Percentiles rank a stretch among this genome's conserved stretches.
phyloP scores from a whole-genome alignment of 1,140 invertebrate genomes.

The Brachionus calyciflorus region DNA sequence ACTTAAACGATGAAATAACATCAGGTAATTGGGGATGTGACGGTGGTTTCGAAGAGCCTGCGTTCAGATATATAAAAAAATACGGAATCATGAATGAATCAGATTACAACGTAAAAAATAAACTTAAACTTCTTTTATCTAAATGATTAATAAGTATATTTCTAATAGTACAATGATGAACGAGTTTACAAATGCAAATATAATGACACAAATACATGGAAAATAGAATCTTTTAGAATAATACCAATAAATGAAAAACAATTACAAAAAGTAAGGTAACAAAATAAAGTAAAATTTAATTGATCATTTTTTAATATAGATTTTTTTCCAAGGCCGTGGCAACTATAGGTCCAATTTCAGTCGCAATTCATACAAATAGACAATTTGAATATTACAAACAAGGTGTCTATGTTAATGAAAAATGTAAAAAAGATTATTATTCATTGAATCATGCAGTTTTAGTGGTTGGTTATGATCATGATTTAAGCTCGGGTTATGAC shows the following conservation, averaged over 20 bases:
- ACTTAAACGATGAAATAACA: conserved; percentile 38
- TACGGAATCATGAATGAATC: conserved; percentile 3
- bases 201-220: too few relatives aligned
- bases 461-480: conserved; percentile 81
- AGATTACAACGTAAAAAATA: not conserved
- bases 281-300: too few relatives aligned
- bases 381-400: conserved; percentile 28
- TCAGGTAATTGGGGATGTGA: conserved; percentile 68
- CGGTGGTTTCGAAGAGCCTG: conserved; percentile 58
- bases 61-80: conserved; percentile 55
- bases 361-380: conserved; percentile 72
- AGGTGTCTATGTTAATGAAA: conserved; percentile 6
- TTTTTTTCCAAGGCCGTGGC: conserved; percentile 65
- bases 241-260: too few relatives aligned
- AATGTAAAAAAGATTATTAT: conserved; percentile 36
- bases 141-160: too few relatives aligned
- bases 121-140: too few relatives aligned
- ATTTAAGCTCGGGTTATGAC: conserved; percentile 61
- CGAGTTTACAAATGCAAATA: too few relatives aligned
- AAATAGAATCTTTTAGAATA: too few relatives aligned
- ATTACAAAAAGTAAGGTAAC: too few relatives aligned
- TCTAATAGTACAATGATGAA: too few relatives aligned
- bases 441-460: conserved; percentile 65
- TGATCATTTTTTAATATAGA: too few relatives aligned
- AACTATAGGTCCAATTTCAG: conserved; percentile 73